Base-by-base conservation (phyloP, 1,140 invertebrate genomes). In the Contarinia nasturtii region DNA sequence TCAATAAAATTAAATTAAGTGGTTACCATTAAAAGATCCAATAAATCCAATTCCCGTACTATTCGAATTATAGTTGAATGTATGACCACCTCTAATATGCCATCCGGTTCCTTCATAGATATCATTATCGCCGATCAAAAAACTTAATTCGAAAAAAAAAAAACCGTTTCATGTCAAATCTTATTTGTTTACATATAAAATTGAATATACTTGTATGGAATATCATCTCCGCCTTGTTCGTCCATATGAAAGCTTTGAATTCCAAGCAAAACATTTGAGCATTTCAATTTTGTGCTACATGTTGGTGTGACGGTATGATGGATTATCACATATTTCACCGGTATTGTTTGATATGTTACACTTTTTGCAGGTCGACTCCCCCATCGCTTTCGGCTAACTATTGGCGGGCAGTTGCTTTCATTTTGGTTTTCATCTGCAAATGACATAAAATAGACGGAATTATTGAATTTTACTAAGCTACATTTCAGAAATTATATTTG, bases 81-180 rank as follows among this genome's bases (percentile, higher is more conserved):
- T 80, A 54, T 86, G 83, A 0, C 80, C 74, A 0, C 82, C 83
- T 0, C 74, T 68, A 46, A 69, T 65, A 34, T 76, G 69, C 83
- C 83, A 88, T 0, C 82, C 82, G 10, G 70, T 62, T 7, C 80
- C 84, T 64, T 85, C 80, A 53, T 85, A 86, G 14, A 84, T 67
- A 17, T 76, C 71, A 2, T 82, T 83, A 61, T 86, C 82, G 21
- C 82, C 82, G 47, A 86, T 72, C 8, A 86, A 49, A 52, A 86
- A 86, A 53, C 77, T 86, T 12, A 7, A 47, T 44, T 22, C 64
- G 51, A 57, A 19, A 47, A 21, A 45, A 40, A 45, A 50, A 50
- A 46, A 34, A 12, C 50, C 42, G n/a, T 46, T 45, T 33, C 15
- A 40, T 46, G 18, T 19, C 37, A 2, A 17, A 48, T 45, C 15